Evolutionary conservation across 1,140 invertebrate species (phyloP), one percentile per base, ranked within the genome.

Genomic region (Stenopsyche tienmushanensis): DNA sequence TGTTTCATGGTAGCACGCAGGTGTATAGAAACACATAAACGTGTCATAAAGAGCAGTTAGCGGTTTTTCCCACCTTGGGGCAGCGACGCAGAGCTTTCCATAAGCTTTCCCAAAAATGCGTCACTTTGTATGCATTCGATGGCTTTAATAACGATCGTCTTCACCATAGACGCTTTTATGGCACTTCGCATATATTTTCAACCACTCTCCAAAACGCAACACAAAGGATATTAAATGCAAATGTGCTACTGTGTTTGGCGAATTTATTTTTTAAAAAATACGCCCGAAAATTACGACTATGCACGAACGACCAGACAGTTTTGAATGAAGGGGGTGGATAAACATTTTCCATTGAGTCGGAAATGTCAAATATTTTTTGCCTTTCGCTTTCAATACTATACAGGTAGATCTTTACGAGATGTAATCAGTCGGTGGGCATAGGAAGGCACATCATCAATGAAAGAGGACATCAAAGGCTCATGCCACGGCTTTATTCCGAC

Each of bases 81-180:
- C 10, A 18, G 62, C 21, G 49, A 42, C 42, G 45, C 21, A 45
- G 42, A 13, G 21, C 29, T n/a, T n/a, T n/a, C n/a, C 34, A 42
- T 25, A 58, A 24, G n/a, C n/a, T 42, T 26, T 9, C 49, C 1
- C 20, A 44, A 63, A 69, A 69, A 65, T 63, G 67, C 67, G 67
- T 69, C 66, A 57, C 58, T 69, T 69, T 69, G 67, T 69, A 69
- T 69, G 67, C 67, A 69, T 69, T 69, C 63, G 29, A 63, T 62
- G 67, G 45, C 63, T 34, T 26, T 63, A 65, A 62, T 69, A 69
- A 69, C 67, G 63, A 69, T 69, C 65, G 67, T 65, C 67, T 69
- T 23, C 67, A 41, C 44, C 57, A 15, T 52, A 57, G 60, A 29
- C 9, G 25, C 13, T 50, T 57, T 42, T 63, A 41, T 13, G 21